Evolutionary conservation across 2,888 invertebrate species (phyloP), one percentile per base, ranked within the genome.

Genomic region (Chalcis sispes): DNA sequence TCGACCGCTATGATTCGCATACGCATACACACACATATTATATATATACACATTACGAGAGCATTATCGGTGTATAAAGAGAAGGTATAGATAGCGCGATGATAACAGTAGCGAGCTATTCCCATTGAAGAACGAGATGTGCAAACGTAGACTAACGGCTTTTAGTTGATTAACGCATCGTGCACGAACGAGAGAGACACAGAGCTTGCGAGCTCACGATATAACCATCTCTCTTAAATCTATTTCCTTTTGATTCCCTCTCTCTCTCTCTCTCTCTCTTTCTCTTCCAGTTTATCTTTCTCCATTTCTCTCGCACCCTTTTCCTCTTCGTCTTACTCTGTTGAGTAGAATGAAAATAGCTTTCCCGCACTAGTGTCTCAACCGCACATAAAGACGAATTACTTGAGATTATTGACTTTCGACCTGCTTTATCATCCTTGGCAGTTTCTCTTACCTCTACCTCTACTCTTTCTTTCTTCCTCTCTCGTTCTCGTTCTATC

Each of bases 121-220:
- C 78, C 78, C 79, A 82, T 80, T 80, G 82, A 82, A 80, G 56
- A 64, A 81, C 80, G 79, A 80, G 79, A 80, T 82, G 82, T 82
- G 85, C 79, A 85, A 85, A 85, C 84, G 77, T 80, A 83, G 85
- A 85, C 84, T 82, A 81, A 78, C 78, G 77, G 85, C 84, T 85
- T 85, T 86, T 86, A 85, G 85, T 85, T 86, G 85, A 85, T 86
- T 85, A 85, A 83, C 82, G 83, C 81, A 81, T 69, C 82, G n/a
- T n/a, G n/a, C n/a, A n/a, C n/a, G n/a, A n/a, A n/a, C n/a, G n/a
- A n/a, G n/a, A n/a, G n/a, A n/a, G n/a, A n/a, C n/a, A n/a, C n/a
- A n/a, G 80, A 77, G 76, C 74, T 77, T 78, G 81, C n/a, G 18
- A 50, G 62, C 54, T 58, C n/a, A 46, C n/a, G 25, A 20, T 61